Conservation (phyloP, 2,113 vertebrate species). For the Rhadina sibilatrix region DNA sequence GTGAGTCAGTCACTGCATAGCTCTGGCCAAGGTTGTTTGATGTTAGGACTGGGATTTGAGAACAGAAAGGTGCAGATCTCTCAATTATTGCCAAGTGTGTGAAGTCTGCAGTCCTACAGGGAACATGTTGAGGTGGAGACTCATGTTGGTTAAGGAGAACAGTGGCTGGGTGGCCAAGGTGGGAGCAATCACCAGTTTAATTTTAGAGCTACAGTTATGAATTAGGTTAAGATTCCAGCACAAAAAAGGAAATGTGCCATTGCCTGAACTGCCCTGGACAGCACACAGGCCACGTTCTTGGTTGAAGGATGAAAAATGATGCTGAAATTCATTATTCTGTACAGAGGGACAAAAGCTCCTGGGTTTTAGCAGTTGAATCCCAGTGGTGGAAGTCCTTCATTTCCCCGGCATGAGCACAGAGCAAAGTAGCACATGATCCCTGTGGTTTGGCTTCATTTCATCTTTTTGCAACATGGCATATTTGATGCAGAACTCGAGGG, state of each 20-base stretch:
- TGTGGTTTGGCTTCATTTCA: not conserved
- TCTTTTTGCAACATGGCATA: not conserved
- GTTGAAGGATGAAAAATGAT: not conserved
- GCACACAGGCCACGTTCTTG: not conserved
- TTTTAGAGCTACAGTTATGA: not conserved
- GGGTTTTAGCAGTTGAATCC: not conserved
- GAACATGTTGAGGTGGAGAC: not conserved
- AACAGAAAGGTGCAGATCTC: not conserved
- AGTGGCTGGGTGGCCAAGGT: not conserved
- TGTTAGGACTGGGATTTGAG: not conserved
- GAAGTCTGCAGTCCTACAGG: not conserved
- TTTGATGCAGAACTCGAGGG: not conserved
- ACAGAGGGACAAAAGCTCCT: not conserved
- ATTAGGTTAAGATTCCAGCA: not conserved
- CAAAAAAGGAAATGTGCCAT: not conserved
- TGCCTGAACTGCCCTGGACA: not conserved
- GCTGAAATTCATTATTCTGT: not conserved
- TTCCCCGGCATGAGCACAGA: not conserved
- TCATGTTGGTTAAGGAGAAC: not conserved
- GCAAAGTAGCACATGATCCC: not conserved
- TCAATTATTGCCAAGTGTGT: not conserved
- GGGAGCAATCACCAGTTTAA: not conserved
- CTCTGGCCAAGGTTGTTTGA: not conserved
- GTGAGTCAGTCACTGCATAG: not conserved
- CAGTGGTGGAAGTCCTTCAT: not conserved